Percentiles rank a stretch among this genome's conserved stretches.
Evolutionary conservation across 2,113 vertebrate species (phyloP).

Genomic region (Scomber japonicus): DNA sequence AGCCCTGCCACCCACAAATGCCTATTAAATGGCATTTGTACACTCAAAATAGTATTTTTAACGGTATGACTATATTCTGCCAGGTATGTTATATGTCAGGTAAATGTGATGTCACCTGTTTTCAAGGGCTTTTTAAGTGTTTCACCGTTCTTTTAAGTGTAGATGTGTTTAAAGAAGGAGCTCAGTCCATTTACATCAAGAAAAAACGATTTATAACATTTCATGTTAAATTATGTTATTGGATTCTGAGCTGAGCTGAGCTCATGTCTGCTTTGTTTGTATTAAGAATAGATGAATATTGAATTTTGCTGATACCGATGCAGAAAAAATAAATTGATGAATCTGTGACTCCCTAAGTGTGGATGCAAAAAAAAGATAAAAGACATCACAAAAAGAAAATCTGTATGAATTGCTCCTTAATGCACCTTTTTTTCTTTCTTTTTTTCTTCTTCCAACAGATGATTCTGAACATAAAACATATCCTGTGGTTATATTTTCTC

Average conservation of each 20-base stretch:
- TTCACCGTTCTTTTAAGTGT: too few relatives aligned
- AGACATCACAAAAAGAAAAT: background rate
- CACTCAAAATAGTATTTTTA: background rate
- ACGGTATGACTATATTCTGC: too few relatives aligned
- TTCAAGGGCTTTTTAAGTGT: background rate
- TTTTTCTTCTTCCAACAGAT: conserved; percentile 84
- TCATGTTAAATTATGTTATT: background rate
- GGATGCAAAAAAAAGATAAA: background rate
- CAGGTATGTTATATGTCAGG: too few relatives aligned
- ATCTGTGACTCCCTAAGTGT: background rate
- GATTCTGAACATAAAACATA: conserved; percentile 90
- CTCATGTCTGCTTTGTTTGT: background rate
- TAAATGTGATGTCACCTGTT: background rate
- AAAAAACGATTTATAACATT: background rate
- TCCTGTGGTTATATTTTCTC: conserved; percentile 91
- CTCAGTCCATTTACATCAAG: background rate
- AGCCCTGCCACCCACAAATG: conserved; percentile 72
- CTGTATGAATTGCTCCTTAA: conserved; percentile 15
- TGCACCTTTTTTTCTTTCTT: background rate
- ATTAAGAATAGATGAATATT: background rate
- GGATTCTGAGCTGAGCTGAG: background rate
- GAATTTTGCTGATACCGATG: background rate
- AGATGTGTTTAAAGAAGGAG: background rate
- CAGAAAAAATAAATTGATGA: too few relatives aligned
- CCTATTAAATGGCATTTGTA: background rate